Evolutionary conservation across 2,797 vertebrate species (phyloP), one percentile per base, ranked within the genome.

Genomic region (Anniella stebbinsi): DNA sequence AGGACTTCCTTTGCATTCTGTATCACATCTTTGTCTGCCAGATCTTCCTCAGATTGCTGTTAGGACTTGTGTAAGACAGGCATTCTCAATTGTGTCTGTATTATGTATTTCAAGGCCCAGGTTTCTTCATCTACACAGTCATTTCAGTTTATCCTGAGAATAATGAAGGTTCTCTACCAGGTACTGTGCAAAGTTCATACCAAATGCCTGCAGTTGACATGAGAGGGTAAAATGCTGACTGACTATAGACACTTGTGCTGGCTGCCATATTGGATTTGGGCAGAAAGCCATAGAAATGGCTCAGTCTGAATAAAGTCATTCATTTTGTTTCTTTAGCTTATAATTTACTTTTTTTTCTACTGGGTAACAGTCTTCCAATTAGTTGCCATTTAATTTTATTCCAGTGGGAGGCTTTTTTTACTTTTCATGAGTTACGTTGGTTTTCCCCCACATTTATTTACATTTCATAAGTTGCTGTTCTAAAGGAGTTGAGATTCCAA

Each of bases 301-400:
- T 91, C 69, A 1, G 25, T 95, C 90, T 94, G 66, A 97, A 97
- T 97, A 97, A 97, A 97, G 86, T 94, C 10, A 95, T 96, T 96
- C 80, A 94, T 95, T 97, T 94, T 96, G 69, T 94, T 94, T 93
- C 63, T 91, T 94, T 96, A 94, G 80, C n/a, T 94, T 95, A 88
- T 92, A 89, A 92, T 94, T 95, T 92, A 78, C 25, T 57, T 78
- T 93, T n/a, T 78, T 15, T 88, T 94, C 10, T 66, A 78, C 48
- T 81, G 72, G 60, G 86, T 28, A 89, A 91, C 30, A 87, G 94
- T 95, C 93, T 95, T 60, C 92, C 57, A 93, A 88, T 93, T 80
- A 94, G 85, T 73, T 93, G 92, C 60, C 25, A 72, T 94, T 81
- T 89, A 33, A 69, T 93, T 94, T 92, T 87, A 81, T 90, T 94